A percentile compares a stretch with the other conserved stretches of the same genome.
Conservation (phyloP, 2,113 vertebrate genomes). For the Leptobrachium leishanense region DNA sequence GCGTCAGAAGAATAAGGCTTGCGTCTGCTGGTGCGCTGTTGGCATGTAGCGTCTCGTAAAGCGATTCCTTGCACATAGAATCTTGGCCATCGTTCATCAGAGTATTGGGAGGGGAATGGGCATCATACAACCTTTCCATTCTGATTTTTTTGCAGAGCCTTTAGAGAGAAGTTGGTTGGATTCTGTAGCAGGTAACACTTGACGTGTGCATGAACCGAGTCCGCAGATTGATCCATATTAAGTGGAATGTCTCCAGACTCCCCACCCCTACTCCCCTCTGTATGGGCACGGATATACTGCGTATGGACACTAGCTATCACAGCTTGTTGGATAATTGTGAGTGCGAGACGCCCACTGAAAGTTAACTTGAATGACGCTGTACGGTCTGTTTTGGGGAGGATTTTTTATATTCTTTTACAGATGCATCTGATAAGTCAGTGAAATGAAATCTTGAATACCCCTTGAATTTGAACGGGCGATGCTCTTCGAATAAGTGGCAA, state of each 20-base stretch:
- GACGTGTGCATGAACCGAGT: slow-evolving; percentile 30
- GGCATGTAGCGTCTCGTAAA: slow-evolving; percentile 20
- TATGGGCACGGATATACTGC: slow-evolving; percentile 8
- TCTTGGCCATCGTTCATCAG: background rate
- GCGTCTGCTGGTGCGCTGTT: slow-evolving; percentile 6
- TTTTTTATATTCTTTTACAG: slow-evolving; percentile 22
- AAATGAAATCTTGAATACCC: background rate
- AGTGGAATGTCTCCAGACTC: slow-evolving; percentile 3
- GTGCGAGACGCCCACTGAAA: background rate
- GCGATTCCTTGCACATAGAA: background rate
- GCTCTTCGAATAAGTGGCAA: slow-evolving; percentile 1
- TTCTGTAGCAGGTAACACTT: slow-evolving; percentile 37
- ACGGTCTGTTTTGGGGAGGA: background rate
- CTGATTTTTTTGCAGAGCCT: slow-evolving; percentile 4
- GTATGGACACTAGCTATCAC: background rate
- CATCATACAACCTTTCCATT: slow-evolving; percentile 13
- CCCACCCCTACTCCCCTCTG: background rate
- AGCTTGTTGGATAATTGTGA: background rate
- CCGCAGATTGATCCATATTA: slow-evolving; percentile 3
- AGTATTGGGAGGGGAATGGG: slow-evolving; percentile 11
- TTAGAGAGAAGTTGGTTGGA: slow-evolving; percentile 19
- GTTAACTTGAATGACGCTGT: background rate
- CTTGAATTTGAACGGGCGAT: background rate
- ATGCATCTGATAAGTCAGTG: slow-evolving; percentile 6
- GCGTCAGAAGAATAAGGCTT: slow-evolving; percentile 12